Evolutionary conservation across 37 sponge, comb jelly and placozoan genomes (phyloP), one percentile per base, ranked within the genome.

Genomic region (Geodia barretti): DNA sequence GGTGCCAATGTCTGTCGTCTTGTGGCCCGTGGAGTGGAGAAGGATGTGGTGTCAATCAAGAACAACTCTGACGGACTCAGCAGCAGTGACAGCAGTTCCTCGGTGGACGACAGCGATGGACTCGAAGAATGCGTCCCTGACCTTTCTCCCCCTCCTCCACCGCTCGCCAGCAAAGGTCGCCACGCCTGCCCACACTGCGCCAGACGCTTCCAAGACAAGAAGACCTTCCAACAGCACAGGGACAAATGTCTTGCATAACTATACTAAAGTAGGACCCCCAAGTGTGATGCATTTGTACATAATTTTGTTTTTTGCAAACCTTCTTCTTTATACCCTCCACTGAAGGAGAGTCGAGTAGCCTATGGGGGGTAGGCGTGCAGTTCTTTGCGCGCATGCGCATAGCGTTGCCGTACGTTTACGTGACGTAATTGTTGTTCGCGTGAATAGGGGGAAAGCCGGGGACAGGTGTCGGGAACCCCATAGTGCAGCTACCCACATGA

Each of bases 101-200:
- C n/a, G n/a, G n/a, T n/a, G 2, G 11, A 29, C 1, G 35, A n/a
- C 28, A 75, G 31, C 20, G 36, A 24, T 8, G 35, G 47, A 28
- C 4, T 39, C 35, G 23, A 35, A 8, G 28, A n/a, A n/a, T n/a
- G 67, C n/a, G n/a, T 8, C 8, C 28, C 67, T 65, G 67, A 65
- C 3, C 33, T 19, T 54, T 7, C 64, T 24, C 63, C 20, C 1
- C 4, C 0, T 34, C 35, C 26, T 29, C 78, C 78, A 28, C 64
- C 72, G 4, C 28, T 77, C 64, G 72, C 59, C 32, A 78, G 40
- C 40, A 77, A 71, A 14, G 77, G 84, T 0, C 47, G 41, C 60
- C 31, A 70, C 54, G 1, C 28, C 30, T 84, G 85, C 41, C 85
- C 85, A 4, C 37, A 78, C 24, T 84, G 85, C 70, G 85, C 76